Evolutionary conservation across 2,113 vertebrate species (phyloP).

Genomic region (Puntigrus tetrazona): DNA sequence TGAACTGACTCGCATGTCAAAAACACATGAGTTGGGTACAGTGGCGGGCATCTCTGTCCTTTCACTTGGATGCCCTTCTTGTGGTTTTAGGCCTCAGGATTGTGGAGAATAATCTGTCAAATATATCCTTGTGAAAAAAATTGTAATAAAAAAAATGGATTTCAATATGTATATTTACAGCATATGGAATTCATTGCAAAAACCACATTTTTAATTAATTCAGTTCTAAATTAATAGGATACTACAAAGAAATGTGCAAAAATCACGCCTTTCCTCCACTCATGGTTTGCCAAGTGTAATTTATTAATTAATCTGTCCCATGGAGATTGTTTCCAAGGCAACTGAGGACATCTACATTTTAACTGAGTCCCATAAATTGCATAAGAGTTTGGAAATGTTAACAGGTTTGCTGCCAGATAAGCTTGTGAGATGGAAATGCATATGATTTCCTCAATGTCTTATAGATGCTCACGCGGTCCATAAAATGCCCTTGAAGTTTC

Average conservation of each 20-base stretch:
- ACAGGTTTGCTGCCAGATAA: neutral
- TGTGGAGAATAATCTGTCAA: neutral
- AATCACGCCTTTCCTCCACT: neutral
- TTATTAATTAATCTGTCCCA: slow-evolving; percentile 59
- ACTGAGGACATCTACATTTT: slow-evolving; percentile 66
- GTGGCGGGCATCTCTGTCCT: slow-evolving; percentile 11
- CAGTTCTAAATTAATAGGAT: neutral
- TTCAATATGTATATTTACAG: neutral
- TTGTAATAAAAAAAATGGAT: neutral
- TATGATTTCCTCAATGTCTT: neutral
- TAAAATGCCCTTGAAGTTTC: neutral
- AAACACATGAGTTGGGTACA: neutral
- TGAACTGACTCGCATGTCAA: neutral
- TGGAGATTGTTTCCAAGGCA: slow-evolving; percentile 57
- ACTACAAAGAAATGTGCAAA: neutral
- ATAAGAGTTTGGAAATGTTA: slow-evolving; percentile 49
- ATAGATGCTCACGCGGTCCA: neutral
- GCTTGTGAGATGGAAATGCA: neutral
- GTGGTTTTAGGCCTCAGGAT: neutral
- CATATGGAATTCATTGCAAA: neutral
- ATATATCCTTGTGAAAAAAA: neutral
- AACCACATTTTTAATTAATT: slow-evolving; percentile 9
- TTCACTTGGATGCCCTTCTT: neutral
- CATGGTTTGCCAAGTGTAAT: slow-evolving; percentile 43
- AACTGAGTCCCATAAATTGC: slow-evolving; percentile 57